Evolutionary conservation across 2,113 vertebrate genomes (phyloP).

Genomic region (Tachysurus vachellii): DNA sequence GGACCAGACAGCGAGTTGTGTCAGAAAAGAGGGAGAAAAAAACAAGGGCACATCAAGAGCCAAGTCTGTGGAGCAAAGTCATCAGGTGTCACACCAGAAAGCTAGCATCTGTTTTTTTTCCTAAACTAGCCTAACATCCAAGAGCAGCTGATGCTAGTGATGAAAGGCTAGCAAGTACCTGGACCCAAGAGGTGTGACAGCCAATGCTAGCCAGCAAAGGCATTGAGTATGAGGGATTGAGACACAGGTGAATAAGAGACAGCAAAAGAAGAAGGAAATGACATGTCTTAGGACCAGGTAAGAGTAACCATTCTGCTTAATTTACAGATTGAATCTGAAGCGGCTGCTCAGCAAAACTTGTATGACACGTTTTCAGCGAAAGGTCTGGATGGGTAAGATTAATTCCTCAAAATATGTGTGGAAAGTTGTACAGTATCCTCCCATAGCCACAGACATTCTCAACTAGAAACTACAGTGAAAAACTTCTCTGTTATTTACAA

Average conservation of each 20-base stretch:
- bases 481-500: neutral
- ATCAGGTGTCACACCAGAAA: constrained; percentile 83
- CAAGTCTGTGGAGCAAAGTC: constrained; percentile 86
- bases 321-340: constrained; percentile 95
- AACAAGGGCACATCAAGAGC: constrained; percentile 90
- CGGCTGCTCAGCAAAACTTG: constrained; percentile 82
- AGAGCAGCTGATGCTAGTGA: constrained; percentile 87
- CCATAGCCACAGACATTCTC: constrained; percentile 4
- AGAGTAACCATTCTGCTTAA: constrained; percentile 95
- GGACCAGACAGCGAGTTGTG: constrained; percentile 94
- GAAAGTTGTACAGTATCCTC: constrained; percentile 29
- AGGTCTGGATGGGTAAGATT: constrained; percentile 95
- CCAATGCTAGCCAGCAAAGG: constrained; percentile 90
- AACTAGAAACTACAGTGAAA: neutral
- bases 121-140: constrained; percentile 89
- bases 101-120: constrained; percentile 81
- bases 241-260: constrained; percentile 79
- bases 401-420: constrained; percentile 62
- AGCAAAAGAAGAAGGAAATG: constrained; percentile 80
- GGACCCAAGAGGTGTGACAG: constrained; percentile 74
- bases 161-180: constrained; percentile 94
- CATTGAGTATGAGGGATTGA: constrained; percentile 88
- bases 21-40: constrained; percentile 85
- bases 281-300: constrained; percentile 80
- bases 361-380: constrained; percentile 86